phyloP scores from a whole-genome alignment of 2,888 invertebrate genomes.

The Callosobruchus maculatus region DNA sequence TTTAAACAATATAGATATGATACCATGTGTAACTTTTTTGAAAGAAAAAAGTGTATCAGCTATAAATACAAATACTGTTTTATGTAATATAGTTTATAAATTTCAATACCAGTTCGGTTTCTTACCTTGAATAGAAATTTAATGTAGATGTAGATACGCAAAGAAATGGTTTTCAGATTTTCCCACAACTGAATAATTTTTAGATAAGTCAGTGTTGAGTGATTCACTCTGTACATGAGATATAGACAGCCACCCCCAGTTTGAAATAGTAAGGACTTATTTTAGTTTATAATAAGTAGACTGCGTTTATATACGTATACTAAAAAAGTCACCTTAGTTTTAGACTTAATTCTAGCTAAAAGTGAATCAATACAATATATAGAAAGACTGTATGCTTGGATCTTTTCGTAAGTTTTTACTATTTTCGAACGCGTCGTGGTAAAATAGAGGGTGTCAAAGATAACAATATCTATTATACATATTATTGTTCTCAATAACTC shows the following conservation, averaged over 20 bases:
- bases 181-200: constrained; percentile 8
- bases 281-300: constrained; percentile 36
- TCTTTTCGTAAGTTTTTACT: constrained; percentile 32
- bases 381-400: constrained; percentile 47
- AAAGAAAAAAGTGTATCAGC: too few relatives aligned
- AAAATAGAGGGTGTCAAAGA: not conserved
- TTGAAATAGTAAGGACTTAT: constrained; percentile 34
- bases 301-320: constrained; percentile 35
- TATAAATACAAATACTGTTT: too few relatives aligned
- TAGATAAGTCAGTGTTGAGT: constrained; percentile 23
- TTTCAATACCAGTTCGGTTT: too few relatives aligned
- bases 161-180: not conserved
- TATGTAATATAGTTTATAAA: too few relatives aligned
- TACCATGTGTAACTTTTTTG: too few relatives aligned
- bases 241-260: constrained; percentile 30
- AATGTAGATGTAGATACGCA: too few relatives aligned
- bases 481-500: too few relatives aligned
- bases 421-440: constrained; percentile 26
- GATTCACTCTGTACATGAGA: constrained; percentile 42
- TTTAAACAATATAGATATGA: too few relatives aligned
- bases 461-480: not conserved
- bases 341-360: constrained; percentile 32
- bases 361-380: constrained; percentile 35
- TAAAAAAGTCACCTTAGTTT: constrained; percentile 37
- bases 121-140: too few relatives aligned